Conservation (phyloP, 2,888 invertebrate genomes). For the Cataglyphis cursor region DNA sequence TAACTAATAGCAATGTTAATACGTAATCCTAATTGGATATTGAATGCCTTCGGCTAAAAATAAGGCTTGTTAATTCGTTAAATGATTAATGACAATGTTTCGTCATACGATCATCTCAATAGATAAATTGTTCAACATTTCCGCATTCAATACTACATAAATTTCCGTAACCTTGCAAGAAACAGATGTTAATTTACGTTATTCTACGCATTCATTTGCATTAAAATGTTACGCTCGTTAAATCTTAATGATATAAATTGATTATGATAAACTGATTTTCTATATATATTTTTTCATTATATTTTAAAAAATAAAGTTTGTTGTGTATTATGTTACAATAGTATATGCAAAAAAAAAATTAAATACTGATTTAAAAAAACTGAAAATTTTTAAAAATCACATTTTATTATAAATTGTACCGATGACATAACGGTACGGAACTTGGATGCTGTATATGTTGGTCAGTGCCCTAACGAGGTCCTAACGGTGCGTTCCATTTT, state of each 20-base stretch:
- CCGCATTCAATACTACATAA: constrained; percentile 14
- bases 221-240: not conserved
- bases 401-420: not conserved
- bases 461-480: constrained; percentile 52
- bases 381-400: not conserved
- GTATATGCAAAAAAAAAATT: not conserved
- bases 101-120: not conserved
- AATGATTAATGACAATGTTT: constrained; percentile 10
- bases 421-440: constrained; percentile 60
- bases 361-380: not conserved
- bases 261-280: not conserved
- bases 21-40: constrained; percentile 34
- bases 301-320: not conserved
- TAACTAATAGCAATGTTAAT: constrained; percentile 15
- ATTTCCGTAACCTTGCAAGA: not conserved
- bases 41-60: not conserved
- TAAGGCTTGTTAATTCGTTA: not conserved
- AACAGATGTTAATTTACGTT: not conserved
- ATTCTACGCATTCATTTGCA: not conserved
- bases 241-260: not conserved
- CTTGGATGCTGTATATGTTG: constrained; percentile 64
- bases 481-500: constrained; percentile 60
- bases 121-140: constrained; percentile 17
- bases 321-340: not conserved
- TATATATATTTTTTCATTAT: not conserved